These are phyloP conservation scores for Tipula lateralis DNA, from an alignment of 2,888 invertebrate species.

Conservation along the genomic window DNA sequence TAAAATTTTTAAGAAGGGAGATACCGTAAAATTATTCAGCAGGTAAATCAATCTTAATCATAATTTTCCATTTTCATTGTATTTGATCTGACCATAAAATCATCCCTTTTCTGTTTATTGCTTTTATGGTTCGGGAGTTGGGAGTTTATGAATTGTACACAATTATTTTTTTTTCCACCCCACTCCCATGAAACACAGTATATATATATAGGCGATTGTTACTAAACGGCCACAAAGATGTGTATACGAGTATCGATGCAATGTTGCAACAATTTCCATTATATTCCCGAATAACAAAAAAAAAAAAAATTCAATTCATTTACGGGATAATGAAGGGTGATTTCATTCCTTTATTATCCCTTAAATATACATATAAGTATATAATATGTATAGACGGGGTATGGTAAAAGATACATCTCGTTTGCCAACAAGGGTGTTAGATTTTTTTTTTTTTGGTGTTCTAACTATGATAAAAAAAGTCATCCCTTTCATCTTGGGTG, in stretches of 20 bases:
- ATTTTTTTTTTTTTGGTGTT: not conserved
- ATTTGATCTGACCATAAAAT: constrained; percentile 19
- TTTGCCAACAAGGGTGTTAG: not conserved
- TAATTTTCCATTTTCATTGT: not conserved
- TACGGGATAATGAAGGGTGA: constrained; percentile 27
- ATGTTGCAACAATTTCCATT: constrained; percentile 25
- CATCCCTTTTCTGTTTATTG: not conserved
- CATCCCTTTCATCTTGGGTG: constrained; percentile 16
- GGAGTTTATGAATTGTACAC: not conserved
- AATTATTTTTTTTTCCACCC: too few relatives aligned
- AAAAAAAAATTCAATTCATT: constrained; percentile 26
- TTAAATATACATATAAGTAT: not conserved
- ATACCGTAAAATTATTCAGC: not conserved
- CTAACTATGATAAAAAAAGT: not conserved
- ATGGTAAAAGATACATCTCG: constrained; percentile 19
- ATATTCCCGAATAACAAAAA: not conserved
- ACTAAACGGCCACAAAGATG: constrained; percentile 28
- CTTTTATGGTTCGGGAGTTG: too few relatives aligned
- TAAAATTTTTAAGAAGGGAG: not conserved
- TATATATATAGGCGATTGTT: not conserved
- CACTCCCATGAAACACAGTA: not conserved
- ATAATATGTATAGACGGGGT: not conserved
- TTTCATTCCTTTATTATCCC: constrained; percentile 25
- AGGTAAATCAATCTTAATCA: constrained; percentile 24
- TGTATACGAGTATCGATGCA: not conserved